phyloP scores from a whole-genome alignment of 2,888 invertebrate genomes.

The Xiphydria camelus region DNA sequence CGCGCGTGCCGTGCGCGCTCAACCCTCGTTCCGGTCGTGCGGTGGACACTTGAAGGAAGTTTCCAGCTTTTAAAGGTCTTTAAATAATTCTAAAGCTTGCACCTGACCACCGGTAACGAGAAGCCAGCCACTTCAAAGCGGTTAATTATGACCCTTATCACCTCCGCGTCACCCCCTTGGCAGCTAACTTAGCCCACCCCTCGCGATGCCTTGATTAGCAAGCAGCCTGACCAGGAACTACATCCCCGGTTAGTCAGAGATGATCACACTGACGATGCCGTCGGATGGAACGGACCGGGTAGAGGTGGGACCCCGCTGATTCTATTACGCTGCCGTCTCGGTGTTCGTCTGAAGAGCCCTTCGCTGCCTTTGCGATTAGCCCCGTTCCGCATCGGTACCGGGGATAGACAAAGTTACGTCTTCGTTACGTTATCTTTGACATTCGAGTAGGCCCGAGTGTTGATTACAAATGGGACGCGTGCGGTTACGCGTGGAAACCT shows the following conservation, averaged over 20 bases:
- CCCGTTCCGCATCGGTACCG: no score
- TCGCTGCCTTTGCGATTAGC: no score
- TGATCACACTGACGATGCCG: conserved; percentile 10
- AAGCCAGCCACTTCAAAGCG: conserved; percentile 37
- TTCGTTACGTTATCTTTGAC: no score
- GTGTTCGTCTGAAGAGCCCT: conserved; percentile 2
- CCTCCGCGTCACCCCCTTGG: conserved; percentile 22
- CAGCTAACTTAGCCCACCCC: neutral
- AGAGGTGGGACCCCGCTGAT: conserved; percentile 10
- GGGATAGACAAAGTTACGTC: no score
- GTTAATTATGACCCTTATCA: conserved; percentile 41
- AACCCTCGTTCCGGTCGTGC: no score
- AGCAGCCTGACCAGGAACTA: conserved; percentile 12
- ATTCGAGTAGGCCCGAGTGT: no score
- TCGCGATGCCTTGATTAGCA: conserved; percentile 10
- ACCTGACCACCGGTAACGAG: conserved; percentile 27
- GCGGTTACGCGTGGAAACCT: no score
- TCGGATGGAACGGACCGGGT: neutral
- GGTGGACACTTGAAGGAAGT: no score
- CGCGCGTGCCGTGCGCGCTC: no score
- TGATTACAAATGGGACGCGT: no score
- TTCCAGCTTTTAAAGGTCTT: conserved; percentile 1
- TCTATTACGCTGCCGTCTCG: conserved; percentile 12
- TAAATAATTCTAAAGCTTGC: neutral
- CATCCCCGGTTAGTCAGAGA: conserved; percentile 13